These are phyloP conservation scores for Telmatochromis sp. DNA, from an alignment of 2,113 vertebrate genomes.

Conservation along the genomic window DNA sequence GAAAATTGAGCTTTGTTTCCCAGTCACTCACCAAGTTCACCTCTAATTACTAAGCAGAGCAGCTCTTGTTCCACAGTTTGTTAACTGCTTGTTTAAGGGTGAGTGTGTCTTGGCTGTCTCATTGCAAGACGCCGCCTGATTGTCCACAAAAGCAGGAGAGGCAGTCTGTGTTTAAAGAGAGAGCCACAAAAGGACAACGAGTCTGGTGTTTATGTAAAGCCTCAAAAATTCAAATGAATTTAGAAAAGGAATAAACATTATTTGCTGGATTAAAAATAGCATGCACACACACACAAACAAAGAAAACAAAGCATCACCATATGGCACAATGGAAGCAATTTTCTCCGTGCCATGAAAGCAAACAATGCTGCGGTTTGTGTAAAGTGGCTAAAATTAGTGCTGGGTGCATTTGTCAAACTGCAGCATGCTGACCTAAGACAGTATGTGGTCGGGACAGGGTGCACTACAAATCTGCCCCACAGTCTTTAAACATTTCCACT, in stretches of 20 bases:
- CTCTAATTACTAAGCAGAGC: slow-evolving; percentile 37
- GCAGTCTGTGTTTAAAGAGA: not conserved
- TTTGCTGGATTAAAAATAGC: not conserved
- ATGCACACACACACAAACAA: not conserved
- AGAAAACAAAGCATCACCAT: not conserved
- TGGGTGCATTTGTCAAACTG: slow-evolving; percentile 40
- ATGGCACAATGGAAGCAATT: slow-evolving; percentile 14
- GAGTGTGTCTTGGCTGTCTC: not conserved
- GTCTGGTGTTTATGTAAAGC: not conserved
- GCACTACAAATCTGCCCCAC: slow-evolving; percentile 23
- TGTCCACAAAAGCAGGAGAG: not conserved
- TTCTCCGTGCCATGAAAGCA: slow-evolving; percentile 13
- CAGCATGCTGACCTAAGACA: slow-evolving; percentile 23
- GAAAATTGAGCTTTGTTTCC: slow-evolving; percentile 31
- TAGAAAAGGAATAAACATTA: not conserved
- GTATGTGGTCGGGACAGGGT: slow-evolving; percentile 15
- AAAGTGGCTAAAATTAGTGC: slow-evolving; percentile 55
- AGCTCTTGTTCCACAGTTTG: slow-evolving; percentile 4
- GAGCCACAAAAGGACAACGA: not conserved
- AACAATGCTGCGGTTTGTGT: slow-evolving; percentile 45
- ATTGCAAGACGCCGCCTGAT: not conserved
- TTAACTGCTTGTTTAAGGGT: not conserved
- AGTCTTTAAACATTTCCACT: slow-evolving; percentile 39
- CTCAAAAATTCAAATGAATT: not conserved
- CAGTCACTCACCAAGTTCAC: slow-evolving; percentile 4